Conservation (phyloP, 2,888 invertebrate genomes). For the Exocentrus adspersus region DNA sequence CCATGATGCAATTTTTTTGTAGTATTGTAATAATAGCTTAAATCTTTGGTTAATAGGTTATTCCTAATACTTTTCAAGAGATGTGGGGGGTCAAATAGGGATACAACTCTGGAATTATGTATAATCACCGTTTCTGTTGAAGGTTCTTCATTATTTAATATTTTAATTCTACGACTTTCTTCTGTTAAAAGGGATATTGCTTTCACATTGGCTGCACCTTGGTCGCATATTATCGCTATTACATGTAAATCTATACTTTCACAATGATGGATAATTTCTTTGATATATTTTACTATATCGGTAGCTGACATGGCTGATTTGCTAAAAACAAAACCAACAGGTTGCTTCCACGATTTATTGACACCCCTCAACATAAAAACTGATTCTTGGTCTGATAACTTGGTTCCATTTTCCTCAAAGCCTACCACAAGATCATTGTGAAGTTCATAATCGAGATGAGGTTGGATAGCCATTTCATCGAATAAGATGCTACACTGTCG, state of each 20-base stretch:
- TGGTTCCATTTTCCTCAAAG: not conserved
- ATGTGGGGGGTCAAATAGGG: not conserved
- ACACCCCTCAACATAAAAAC: not conserved
- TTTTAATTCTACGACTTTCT: too few species aligned
- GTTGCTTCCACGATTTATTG: not conserved
- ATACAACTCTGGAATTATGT: too few species aligned
- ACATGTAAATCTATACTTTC: not conserved
- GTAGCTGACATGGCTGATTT: not conserved
- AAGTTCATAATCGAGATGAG: not conserved
- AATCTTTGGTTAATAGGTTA: not conserved
- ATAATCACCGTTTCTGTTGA: too few species aligned
- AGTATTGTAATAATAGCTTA: not conserved
- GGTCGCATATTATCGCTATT: not conserved
- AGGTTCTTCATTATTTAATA: too few species aligned
- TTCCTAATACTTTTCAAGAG: not conserved
- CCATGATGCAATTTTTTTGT: not conserved
- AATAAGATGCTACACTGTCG: not conserved
- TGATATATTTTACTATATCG: not conserved
- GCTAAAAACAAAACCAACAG: not conserved
- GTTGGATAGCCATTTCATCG: not conserved
- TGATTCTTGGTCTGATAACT: not conserved
- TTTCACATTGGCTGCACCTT: not conserved
- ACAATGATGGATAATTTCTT: not conserved
- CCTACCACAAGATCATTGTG: not conserved
- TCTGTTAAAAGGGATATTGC: not conserved